phyloP scores from a whole-genome alignment of 2,113 vertebrate genomes.

The Clupea harengus region DNA sequence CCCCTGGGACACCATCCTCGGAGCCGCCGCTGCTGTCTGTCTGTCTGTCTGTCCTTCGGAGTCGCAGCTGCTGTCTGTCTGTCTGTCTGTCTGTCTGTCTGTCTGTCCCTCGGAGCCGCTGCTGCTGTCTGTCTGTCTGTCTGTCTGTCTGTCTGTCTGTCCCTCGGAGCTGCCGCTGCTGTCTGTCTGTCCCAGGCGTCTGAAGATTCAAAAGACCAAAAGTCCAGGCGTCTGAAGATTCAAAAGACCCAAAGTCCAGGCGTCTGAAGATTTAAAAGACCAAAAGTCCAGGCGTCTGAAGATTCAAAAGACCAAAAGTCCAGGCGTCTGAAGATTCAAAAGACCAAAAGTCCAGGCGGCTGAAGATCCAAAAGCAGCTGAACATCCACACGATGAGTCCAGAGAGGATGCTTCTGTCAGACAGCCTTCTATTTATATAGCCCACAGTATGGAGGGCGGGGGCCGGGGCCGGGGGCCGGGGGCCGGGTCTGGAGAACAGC shows the following conservation, averaged over 20 bases:
- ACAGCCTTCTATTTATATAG: slow-evolving; percentile 49
- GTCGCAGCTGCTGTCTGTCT: not conserved
- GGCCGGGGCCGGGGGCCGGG: too few species aligned
- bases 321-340: not conserved
- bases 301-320: too few species aligned
- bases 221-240: too few species aligned
- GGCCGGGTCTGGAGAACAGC: slow-evolving; percentile 40
- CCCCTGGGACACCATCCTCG: slow-evolving; percentile 68
- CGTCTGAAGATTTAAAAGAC: too few species aligned
- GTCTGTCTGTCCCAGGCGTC: not conserved
- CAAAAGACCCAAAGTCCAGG: too few species aligned
- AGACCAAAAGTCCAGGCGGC: not conserved
- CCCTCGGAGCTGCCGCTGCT: not conserved
- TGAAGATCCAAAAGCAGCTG: not conserved
- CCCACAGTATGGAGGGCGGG: slow-evolving; percentile 34
- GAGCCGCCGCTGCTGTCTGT: not conserved
- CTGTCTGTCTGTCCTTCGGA: too few species aligned
- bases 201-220: too few species aligned
- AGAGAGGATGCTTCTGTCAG: not conserved
- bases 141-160: not conserved
- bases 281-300: too few species aligned
- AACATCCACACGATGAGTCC: too few species aligned
- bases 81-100: too few species aligned
- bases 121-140: not conserved
- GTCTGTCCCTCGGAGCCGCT: too few species aligned